Evolutionary conservation across 2,888 invertebrate species (phyloP), one percentile per base, ranked within the genome.

Genomic region (Heliconius ethilla): DNA sequence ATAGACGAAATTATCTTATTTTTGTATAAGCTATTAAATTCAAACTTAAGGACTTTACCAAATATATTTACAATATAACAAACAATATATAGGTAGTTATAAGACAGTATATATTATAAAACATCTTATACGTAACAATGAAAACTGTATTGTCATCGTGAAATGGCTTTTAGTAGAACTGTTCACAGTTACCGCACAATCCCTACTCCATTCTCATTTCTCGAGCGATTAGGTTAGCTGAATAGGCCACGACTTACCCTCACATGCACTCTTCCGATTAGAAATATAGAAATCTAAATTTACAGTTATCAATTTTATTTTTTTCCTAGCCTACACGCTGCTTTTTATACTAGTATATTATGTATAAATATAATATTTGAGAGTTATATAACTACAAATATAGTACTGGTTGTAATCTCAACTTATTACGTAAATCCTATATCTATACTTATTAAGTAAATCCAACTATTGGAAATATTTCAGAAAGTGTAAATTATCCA

Each of bases 401-500:
- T n/a, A 10, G 0, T 59, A 22, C n/a, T 59, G 59, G 59, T 59
- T n/a, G n/a, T 1, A 7, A 7, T 55, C 27, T 27, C 27, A 27
- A 27, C 27, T 27, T 27, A 27, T 27, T 27, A 27, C 27, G 27
- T 27, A 27, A 27, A 27, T 27, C 27, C 27, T 27, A 27, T 27
- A 27, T 27, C 27, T 59, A 6, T 22, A 9, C 22, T 27, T 75
- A 25, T 70, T 78, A 74, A 69, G 63, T 67, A 78, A 84, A 85
- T 85, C 83, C 63, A 74, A 72, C 27, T 81, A 78, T 81, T 80
- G 76, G 69, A 66, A 80, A 80, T 78, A 79, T 79, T 63, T 79
- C 76, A 78, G 85, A 84, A 83, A 84, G 83, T 85, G 83, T 83
- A 84, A 88, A 89, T 87, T 86, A 86, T 81, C 83, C 86, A 83